Conservation (phyloP, 1,140 invertebrate species). For the Papilio helenus region DNA sequence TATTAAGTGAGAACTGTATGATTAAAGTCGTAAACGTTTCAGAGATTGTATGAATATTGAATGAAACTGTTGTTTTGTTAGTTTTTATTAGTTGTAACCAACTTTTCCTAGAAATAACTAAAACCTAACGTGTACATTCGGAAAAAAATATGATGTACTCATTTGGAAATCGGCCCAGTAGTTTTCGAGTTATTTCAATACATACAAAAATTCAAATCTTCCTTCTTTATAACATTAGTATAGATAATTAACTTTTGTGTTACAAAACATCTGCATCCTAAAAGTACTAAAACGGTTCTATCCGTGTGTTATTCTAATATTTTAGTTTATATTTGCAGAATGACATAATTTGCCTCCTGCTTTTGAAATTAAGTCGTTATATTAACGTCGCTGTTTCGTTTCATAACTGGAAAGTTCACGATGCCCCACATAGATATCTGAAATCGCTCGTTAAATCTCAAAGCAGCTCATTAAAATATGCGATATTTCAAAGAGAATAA, state of each 20-base stretch:
- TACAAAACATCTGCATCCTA: too few relatives aligned
- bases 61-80: slow-evolving; percentile 1
- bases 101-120: too few relatives aligned
- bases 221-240: too few relatives aligned
- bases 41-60: slow-evolving; percentile 29
- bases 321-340: background rate
- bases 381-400: slow-evolving; percentile 18
- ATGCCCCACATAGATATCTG: slow-evolving; percentile 43
- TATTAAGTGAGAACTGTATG: slow-evolving; percentile 37
- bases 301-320: background rate
- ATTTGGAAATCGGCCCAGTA: too few relatives aligned
- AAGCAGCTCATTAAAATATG: slow-evolving; percentile 38
- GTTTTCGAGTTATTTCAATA: too few relatives aligned
- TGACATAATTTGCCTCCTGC: background rate
- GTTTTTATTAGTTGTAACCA: background rate
- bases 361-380: slow-evolving; percentile 18
- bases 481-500: slow-evolving; percentile 36
- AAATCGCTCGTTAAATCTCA: slow-evolving; percentile 45
- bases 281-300: too few relatives aligned
- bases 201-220: too few relatives aligned
- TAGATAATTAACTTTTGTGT: too few relatives aligned
- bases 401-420: slow-evolving; percentile 23
- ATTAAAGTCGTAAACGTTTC: slow-evolving; percentile 35
- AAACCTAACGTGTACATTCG: too few relatives aligned
- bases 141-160: too few relatives aligned